A percentile compares a stretch with the other conserved stretches of the same genome.
Evolutionary conservation across 2,888 invertebrate species (phyloP).

Genomic region (Chymomyza fuscimana): DNA sequence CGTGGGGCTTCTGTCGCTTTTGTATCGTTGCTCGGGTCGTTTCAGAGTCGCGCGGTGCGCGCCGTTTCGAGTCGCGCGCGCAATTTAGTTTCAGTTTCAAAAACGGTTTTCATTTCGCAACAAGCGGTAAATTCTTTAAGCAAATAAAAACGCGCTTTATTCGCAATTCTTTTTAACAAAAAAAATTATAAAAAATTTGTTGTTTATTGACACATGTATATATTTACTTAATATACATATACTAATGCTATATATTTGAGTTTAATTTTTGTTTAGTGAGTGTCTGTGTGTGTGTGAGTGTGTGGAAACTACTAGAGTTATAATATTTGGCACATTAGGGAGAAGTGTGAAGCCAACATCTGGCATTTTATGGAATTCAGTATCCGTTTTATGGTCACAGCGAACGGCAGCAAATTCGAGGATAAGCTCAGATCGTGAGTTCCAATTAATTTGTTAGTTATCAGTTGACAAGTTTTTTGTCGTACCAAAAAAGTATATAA

Average conservation of each 20-base stretch:
- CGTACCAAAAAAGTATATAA: not conserved
- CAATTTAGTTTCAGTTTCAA: constrained; percentile 54
- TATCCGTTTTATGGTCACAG: constrained; percentile 62
- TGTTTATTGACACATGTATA: constrained; percentile 53
- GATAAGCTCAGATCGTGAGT: constrained; percentile 5
- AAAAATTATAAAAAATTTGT: constrained; percentile 16
- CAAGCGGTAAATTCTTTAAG: constrained; percentile 62
- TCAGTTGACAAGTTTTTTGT: not conserved
- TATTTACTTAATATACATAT: constrained; percentile 64
- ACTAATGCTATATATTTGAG: constrained; percentile 33
- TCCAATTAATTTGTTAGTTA: not conserved
- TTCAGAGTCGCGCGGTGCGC: not conserved
- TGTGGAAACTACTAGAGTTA: constrained; percentile 55
- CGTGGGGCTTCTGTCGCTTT: constrained; percentile 1
- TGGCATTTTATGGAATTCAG: constrained; percentile 49
- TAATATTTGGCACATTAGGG: constrained; percentile 47
- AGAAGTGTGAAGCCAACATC: constrained; percentile 63
- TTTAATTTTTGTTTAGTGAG: constrained; percentile 41
- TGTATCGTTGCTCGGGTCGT: constrained; percentile 26
- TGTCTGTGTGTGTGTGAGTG: constrained; percentile 23
- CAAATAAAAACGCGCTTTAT: constrained; percentile 56
- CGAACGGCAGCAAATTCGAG: constrained; percentile 38
- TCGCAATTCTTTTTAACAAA: constrained; percentile 48
- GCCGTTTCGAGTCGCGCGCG: constrained; percentile 38
- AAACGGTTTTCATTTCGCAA: constrained; percentile 67